phyloP scores from a whole-genome alignment of 2,113 vertebrate genomes.

The Turdus rufiventris region DNA sequence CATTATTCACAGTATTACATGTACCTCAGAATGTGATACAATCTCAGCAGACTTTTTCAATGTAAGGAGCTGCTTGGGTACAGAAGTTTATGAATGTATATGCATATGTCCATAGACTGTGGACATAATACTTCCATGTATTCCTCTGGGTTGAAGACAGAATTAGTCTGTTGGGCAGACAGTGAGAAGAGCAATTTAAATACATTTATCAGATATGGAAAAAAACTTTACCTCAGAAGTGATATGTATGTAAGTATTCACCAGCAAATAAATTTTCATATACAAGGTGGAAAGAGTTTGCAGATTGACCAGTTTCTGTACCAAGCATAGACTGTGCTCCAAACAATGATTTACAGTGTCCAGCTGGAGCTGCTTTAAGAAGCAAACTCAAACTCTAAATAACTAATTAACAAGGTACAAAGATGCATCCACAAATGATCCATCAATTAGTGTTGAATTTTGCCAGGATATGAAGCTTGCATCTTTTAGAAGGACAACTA shows the following conservation, averaged over 20 bases:
- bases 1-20: not conserved
- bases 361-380: slow-evolving; percentile 26
- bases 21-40: not conserved
- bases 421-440: not conserved
- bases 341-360: slow-evolving; percentile 31
- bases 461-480: not conserved
- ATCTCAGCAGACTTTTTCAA: not conserved
- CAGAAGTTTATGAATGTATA: not conserved
- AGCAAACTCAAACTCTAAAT: slow-evolving; percentile 24
- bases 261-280: not conserved
- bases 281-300: not conserved
- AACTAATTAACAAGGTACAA: slow-evolving; percentile 13
- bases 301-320: not conserved
- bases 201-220: not conserved
- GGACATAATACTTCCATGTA: not conserved
- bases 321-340: not conserved
- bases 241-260: not conserved
- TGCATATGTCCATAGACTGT: not conserved
- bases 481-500: not conserved
- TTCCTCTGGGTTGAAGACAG: not conserved
- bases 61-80: accelerated
- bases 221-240: not conserved
- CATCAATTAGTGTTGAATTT: not conserved
- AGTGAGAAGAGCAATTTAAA: not conserved
- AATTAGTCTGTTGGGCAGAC: not conserved